Percentiles rank a stretch among this genome's conserved stretches.
Evolutionary conservation across 1,140 invertebrate genomes (phyloP).

Genomic region (Nymphalis io): DNA sequence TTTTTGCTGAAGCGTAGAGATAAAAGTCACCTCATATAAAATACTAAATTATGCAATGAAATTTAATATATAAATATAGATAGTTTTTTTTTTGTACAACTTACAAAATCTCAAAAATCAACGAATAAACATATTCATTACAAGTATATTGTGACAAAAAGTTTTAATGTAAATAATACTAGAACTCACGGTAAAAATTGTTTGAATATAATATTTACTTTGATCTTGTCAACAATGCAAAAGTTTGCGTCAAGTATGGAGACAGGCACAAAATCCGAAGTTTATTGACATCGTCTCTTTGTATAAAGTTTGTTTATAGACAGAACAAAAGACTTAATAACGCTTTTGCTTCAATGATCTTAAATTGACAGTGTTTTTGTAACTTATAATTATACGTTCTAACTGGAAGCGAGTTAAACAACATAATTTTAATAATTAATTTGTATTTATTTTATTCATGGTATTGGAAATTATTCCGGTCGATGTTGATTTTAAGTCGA

Average conservation of each 20-base stretch:
- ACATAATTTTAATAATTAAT: neutral
- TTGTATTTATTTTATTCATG: neutral
- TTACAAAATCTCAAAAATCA: no score
- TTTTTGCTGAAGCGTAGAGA: neutral
- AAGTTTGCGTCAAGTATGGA: slow-evolving; percentile 29
- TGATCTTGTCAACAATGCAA: slow-evolving; percentile 17
- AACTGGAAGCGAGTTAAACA: neutral
- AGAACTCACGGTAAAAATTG: neutral
- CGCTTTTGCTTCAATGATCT: slow-evolving; percentile 6
- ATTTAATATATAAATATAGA: no score
- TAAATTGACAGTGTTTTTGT: neutral
- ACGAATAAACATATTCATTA: no score
- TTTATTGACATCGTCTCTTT: slow-evolving; percentile 28
- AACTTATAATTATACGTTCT: neutral
- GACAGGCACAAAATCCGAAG: slow-evolving; percentile 26
- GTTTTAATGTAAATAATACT: slow-evolving; percentile 1
- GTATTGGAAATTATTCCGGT: neutral
- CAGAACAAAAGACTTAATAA: slow-evolving; percentile 19
- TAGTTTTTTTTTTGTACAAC: no score
- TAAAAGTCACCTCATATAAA: neutral
- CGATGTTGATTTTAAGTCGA: no score
- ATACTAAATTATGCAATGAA: no score
- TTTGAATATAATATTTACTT: slow-evolving; percentile 6
- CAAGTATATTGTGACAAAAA: neutral
- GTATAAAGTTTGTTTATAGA: slow-evolving; percentile 21